Percentiles rank a stretch among this genome's conserved stretches.
These are phyloP conservation scores for Phylloscopus collybita DNA, from an alignment of 2,797 vertebrate species.

Conservation along the genomic window DNA sequence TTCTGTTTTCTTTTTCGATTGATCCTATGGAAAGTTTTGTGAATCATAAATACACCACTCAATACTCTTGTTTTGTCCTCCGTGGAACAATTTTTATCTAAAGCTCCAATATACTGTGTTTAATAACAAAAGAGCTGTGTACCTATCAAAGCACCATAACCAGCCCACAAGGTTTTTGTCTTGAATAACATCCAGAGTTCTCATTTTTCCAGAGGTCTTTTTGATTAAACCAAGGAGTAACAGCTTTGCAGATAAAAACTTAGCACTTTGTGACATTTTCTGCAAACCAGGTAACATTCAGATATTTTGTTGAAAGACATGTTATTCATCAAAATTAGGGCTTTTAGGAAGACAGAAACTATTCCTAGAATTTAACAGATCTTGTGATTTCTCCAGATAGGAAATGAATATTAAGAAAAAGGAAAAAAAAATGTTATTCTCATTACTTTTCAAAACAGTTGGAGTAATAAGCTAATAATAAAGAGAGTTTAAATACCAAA, in stretches of 20 bases:
- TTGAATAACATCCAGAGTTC: background rate
- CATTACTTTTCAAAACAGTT: background rate
- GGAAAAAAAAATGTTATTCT: background rate
- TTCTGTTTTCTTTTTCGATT: background rate
- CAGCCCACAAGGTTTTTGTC: background rate
- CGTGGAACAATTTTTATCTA: background rate
- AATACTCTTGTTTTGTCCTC: background rate
- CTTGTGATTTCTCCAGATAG: background rate
- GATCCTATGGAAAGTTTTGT: slow-evolving; percentile 9
- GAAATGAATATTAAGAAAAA: background rate
- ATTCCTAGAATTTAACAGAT: background rate
- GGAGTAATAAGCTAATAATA: background rate
- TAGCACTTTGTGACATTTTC: background rate
- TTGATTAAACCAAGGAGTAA: background rate
- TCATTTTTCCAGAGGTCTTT: background rate
- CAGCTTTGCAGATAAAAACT: background rate
- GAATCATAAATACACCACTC: background rate
- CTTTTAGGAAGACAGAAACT: background rate
- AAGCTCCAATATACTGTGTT: background rate
- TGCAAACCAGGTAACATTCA: background rate
- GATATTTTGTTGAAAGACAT: background rate
- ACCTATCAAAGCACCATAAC: background rate
- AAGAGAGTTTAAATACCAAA: background rate
- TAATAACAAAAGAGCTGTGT: background rate
- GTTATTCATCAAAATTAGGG: background rate